These are phyloP conservation scores for Drosophila leonis DNA, from an alignment of 2,888 invertebrate genomes.

Conservation along the genomic window DNA sequence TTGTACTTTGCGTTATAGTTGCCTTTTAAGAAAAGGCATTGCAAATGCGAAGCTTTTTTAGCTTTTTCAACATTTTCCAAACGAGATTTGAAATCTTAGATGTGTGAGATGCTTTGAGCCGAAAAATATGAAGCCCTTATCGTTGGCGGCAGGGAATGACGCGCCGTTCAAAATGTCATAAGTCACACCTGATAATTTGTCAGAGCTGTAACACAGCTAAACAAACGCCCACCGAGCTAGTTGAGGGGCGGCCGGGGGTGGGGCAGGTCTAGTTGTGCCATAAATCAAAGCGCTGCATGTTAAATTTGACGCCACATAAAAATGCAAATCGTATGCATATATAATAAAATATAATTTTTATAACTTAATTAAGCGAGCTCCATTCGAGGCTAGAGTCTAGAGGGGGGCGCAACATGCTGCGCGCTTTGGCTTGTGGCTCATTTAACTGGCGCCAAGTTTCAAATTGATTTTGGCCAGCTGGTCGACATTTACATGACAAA, in stretches of 20 bases:
- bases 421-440: slow-evolving; percentile 63
- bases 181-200: slow-evolving; percentile 78
- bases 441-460: slow-evolving; percentile 71
- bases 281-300: slow-evolving; percentile 72
- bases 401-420: slow-evolving; percentile 51
- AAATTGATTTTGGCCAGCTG: slow-evolving; percentile 71
- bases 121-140: slow-evolving; percentile 14
- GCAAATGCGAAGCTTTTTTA: slow-evolving; percentile 38
- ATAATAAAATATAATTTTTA: slow-evolving; percentile 81
- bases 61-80: slow-evolving; percentile 29
- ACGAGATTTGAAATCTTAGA: slow-evolving; percentile 65
- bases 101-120: slow-evolving; percentile 66
- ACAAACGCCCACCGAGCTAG: slow-evolving; percentile 46
- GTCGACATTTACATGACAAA: slow-evolving; percentile 72
- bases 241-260: neutral
- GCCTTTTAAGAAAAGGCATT: slow-evolving; percentile 30
- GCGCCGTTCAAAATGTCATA: slow-evolving; percentile 52
- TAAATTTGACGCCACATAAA: slow-evolving; percentile 73
- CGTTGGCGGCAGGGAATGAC: slow-evolving; percentile 2
- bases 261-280: slow-evolving; percentile 17
- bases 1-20: slow-evolving; percentile 17
- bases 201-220: slow-evolving; percentile 36
- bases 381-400: slow-evolving; percentile 11
- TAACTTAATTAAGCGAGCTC: slow-evolving; percentile 69
- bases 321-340: slow-evolving; percentile 77